Evolutionary conservation across 2,888 invertebrate species (phyloP).

Genomic region (Dasysyrphus albostriatus): DNA sequence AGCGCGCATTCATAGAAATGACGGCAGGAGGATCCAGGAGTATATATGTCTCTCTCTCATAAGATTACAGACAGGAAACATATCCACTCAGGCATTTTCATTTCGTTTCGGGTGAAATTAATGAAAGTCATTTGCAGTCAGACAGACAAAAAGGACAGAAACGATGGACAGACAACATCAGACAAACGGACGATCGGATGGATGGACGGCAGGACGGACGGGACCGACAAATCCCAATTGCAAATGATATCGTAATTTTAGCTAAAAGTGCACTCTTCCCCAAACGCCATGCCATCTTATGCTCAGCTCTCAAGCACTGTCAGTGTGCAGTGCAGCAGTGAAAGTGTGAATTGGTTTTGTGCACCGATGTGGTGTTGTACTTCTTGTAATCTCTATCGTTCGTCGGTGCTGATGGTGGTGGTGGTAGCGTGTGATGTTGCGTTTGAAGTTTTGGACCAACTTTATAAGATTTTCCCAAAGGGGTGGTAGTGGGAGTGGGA

Average conservation of each 20-base stretch:
- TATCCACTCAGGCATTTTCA: constrained; percentile 64
- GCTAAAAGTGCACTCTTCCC: constrained; percentile 27
- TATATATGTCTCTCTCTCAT: constrained; percentile 19
- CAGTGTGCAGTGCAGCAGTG: constrained; percentile 37
- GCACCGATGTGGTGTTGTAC: constrained; percentile 16
- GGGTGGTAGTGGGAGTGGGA: constrained; percentile 38
- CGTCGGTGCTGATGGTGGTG: not conserved
- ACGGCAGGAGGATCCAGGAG: constrained; percentile 53
- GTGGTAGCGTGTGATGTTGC: constrained; percentile 34
- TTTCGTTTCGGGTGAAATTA: constrained; percentile 73
- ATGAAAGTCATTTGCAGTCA: constrained; percentile 71
- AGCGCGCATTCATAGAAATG: constrained; percentile 35
- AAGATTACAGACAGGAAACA: constrained; percentile 61
- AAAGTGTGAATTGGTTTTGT: constrained; percentile 71
- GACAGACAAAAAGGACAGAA: constrained; percentile 40
- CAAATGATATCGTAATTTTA: constrained; percentile 72
- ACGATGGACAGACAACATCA: constrained; percentile 29
- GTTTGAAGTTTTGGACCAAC: not conserved
- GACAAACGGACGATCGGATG: not conserved
- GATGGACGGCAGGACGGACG: not conserved
- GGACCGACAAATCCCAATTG: constrained; percentile 56
- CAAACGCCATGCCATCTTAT: constrained; percentile 10
- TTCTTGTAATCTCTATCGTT: constrained; percentile 58
- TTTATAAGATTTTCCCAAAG: constrained; percentile 41
- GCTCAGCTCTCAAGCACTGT: not conserved